Conservation (phyloP, 1,140 invertebrate species). For the Hestina assimilis region DNA sequence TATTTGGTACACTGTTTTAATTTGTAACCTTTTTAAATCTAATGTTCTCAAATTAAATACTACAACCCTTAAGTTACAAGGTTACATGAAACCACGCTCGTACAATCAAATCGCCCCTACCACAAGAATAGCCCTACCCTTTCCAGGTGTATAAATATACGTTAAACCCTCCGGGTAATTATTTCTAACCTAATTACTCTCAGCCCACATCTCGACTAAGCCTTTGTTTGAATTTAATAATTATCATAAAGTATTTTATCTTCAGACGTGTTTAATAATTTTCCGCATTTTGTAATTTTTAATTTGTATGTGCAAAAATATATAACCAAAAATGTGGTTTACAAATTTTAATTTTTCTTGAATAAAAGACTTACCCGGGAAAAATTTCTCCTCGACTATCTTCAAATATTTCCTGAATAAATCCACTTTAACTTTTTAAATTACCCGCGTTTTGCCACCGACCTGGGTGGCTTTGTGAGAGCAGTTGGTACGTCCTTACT, state of each 20-base stretch:
- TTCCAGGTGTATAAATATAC: constrained; percentile 9
- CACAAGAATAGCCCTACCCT: constrained; percentile 16
- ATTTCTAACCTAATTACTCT: constrained; percentile 22
- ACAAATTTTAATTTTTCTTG: background rate
- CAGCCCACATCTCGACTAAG: background rate
- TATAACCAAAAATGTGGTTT: background rate
- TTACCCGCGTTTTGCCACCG: constrained; percentile 23
- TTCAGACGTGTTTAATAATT: background rate
- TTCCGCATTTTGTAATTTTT: too few relatives aligned
- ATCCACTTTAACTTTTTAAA: constrained; percentile 33
- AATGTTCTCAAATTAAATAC: too few relatives aligned
- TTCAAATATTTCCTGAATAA: constrained; percentile 30
- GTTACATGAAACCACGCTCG: background rate
- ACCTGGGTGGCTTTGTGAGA: constrained; percentile 10
- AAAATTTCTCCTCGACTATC: constrained; percentile 30
- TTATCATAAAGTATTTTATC: background rate
- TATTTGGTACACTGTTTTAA: too few relatives aligned
- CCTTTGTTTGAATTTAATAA: constrained; percentile 5
- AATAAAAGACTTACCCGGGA: constrained; percentile 18
- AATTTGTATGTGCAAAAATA: background rate
- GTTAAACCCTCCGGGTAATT: constrained; percentile 9
- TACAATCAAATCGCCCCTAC: background rate
- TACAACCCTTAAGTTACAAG: too few relatives aligned
- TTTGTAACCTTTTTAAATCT: too few relatives aligned
- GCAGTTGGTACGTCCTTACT: constrained; percentile 5